Evolutionary conservation across 2,113 vertebrate species (phyloP), one percentile per base, ranked within the genome.

Genomic region (Oostethus manadensis): DNA sequence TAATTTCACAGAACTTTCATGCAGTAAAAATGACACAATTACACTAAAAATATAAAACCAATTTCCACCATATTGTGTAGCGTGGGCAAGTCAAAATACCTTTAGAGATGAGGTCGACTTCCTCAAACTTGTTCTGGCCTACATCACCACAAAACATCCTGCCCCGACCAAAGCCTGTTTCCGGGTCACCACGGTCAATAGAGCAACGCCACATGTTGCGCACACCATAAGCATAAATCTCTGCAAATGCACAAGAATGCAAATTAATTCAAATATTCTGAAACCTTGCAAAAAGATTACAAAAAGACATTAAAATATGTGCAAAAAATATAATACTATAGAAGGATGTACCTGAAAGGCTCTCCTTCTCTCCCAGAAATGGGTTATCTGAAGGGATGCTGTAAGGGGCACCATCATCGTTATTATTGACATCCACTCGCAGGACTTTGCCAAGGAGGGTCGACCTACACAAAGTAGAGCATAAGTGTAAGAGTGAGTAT

Each of bases 191-290:
- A 0, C 90, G 88, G 83, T 93, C 91, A 15, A 92, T 76, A 26
- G 90, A 92, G 77, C 92, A 92, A 17, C 90, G 88, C 92, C 92
- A 92, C 92, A 92, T 92, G 78, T 92, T 93, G 48, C 92, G 88
- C 49, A 91, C 91, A 0, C 92, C 91, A 14, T 89, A 92, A 8
- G 92, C 92, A 38, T 87, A 93, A 63, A 92, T 74, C 77, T 93
- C 91, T 42, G 70, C 10, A 58, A 46, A 46, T 13, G 17, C 21
- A 26, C 13, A 14, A 4, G 13, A 6, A 9, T 18, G 20, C 10
- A 40, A 54, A 6, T 38, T n/a, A 9, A 33, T 51, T 9, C 20
- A 51, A 23, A 22, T 22, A 20, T 8, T 2, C 22, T 16, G 21
- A 22, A 22, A 23, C 50, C 14, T 26, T 10, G 21, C 29, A 33